Conservation (phyloP, 2,113 vertebrate genomes). For the Cathartes aura region DNA sequence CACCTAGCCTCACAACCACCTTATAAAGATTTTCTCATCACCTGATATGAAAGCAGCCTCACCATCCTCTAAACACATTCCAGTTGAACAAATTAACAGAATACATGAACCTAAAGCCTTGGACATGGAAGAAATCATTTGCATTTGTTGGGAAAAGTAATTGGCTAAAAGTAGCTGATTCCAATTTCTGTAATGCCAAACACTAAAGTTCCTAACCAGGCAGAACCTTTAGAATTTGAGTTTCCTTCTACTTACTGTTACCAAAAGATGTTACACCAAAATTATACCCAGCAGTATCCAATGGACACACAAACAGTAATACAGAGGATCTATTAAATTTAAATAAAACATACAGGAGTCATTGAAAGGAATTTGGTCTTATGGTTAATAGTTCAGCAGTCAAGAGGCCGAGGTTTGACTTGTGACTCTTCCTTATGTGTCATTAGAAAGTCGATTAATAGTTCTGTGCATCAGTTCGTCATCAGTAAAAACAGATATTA, state of each 20-base stretch:
- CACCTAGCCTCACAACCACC: not conserved
- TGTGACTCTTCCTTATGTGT: not conserved
- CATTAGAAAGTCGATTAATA: not conserved
- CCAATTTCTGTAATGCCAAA: not conserved
- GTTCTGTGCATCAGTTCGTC: not conserved
- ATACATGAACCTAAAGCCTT: not conserved
- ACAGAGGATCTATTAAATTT: not conserved
- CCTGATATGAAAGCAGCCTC: not conserved
- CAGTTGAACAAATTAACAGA: not conserved
- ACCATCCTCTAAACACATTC: not conserved
- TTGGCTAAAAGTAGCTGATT: not conserved
- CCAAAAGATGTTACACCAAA: not conserved
- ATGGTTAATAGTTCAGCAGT: not conserved
- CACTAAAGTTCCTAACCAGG: not conserved
- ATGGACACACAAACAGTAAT: not conserved
- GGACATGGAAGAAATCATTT: not conserved
- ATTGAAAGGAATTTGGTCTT: not conserved
- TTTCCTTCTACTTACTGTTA: not conserved
- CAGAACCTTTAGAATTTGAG: not conserved
- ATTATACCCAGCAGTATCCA: not conserved
- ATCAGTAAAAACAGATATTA: not conserved
- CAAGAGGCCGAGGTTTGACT: not conserved
- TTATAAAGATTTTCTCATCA: not conserved
- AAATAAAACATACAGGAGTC: not conserved
- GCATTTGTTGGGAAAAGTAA: not conserved